Conservation (phyloP, 2,797 vertebrate genomes). For the Passerculus sandwichensis region DNA sequence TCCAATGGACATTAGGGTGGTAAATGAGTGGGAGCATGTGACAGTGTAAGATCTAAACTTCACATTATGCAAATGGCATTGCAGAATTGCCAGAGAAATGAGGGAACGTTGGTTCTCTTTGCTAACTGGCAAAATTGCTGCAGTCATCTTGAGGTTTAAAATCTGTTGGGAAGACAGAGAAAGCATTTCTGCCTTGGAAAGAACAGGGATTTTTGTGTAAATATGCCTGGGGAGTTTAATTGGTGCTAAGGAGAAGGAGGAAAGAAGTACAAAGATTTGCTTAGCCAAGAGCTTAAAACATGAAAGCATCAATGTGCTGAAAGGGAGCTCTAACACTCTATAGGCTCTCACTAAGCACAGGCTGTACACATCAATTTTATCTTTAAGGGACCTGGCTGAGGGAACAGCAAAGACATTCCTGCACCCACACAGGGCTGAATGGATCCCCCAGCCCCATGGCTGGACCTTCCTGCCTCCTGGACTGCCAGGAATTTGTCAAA, state of each 20-base stretch:
- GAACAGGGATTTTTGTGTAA: background rate
- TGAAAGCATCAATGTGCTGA: background rate
- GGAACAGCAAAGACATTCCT: background rate
- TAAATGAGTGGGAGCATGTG: background rate
- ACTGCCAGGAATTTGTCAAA: background rate
- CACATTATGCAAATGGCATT: conserved; percentile 22
- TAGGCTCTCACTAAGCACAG: background rate
- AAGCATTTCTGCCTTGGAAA: background rate
- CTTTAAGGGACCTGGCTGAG: background rate
- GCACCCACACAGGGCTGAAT: background rate
- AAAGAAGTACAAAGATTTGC: background rate
- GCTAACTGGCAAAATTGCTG: background rate
- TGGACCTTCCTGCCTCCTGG: background rate
- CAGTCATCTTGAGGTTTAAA: background rate
- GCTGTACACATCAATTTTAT: background rate
- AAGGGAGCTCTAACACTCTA: background rate
- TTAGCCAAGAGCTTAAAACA: background rate
- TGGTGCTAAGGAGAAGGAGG: background rate
- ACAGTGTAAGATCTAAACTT: background rate
- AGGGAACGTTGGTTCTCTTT: background rate
- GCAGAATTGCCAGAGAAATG: conserved; percentile 5
- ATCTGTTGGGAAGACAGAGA: background rate
- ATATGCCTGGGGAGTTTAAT: background rate
- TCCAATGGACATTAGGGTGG: background rate
- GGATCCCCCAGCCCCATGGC: background rate